A percentile compares a stretch with the other conserved stretches of the same genome.
phyloP scores from a whole-genome alignment of 2,888 invertebrate species.

The Netelia melanura region DNA sequence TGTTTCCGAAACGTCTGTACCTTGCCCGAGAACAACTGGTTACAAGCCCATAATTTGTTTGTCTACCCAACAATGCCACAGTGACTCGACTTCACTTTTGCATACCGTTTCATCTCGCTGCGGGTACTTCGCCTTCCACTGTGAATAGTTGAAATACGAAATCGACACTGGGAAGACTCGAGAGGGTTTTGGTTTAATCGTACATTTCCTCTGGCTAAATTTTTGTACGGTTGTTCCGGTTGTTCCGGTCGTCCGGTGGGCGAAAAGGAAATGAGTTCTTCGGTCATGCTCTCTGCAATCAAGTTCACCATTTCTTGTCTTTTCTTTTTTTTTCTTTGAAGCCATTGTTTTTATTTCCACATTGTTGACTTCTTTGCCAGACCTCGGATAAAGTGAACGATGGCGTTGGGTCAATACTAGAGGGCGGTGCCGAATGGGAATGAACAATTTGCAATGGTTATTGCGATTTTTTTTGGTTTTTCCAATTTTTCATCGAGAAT shows the following conservation, averaged over 20 bases:
- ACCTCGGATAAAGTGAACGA: too few species aligned
- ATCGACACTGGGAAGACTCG: neutral
- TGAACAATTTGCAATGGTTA: too few species aligned
- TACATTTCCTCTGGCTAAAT: neutral
- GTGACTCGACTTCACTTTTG: neutral
- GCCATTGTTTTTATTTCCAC: neutral
- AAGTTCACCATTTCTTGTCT: neutral
- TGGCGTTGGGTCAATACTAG: too few species aligned
- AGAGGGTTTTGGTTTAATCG: neutral
- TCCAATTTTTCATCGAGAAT: too few species aligned
- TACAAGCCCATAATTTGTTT: conserved; percentile 53
- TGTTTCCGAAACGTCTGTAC: conserved; percentile 17
- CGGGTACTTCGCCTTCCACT: conserved; percentile 3
- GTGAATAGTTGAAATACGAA: conserved; percentile 15
- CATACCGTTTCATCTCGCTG: conserved; percentile 8
- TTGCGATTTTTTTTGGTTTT: too few species aligned
- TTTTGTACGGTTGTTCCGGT: neutral
- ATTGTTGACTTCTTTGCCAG: too few species aligned
- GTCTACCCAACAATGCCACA: conserved; percentile 52
- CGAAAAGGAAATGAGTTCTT: neutral
- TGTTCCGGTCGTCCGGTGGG: neutral
- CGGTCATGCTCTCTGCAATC: neutral
- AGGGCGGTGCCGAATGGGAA: too few species aligned
- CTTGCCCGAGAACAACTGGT: conserved; percentile 22
- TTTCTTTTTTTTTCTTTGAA: neutral